Evolutionary conservation across 2,888 invertebrate species (phyloP), one percentile per base, ranked within the genome.

Genomic region (Leucophora obtusa): DNA sequence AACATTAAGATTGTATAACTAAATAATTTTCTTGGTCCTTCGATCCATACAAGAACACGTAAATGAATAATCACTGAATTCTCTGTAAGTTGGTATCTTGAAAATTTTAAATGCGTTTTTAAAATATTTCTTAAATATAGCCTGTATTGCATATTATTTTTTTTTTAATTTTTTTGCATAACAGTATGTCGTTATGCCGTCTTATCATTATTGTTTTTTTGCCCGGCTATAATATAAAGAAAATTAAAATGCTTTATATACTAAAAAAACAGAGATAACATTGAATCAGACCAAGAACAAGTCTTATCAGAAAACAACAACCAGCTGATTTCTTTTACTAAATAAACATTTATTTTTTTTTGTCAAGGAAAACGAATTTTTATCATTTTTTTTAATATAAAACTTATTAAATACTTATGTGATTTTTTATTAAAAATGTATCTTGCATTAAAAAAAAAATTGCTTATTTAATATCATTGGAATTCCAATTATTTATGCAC

Each of bases 261-360:
- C 43, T 43, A 14, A 47, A 47, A 6, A 53, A 35, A 28, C 28
- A 63, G 72, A 76, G 80, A 81, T 81, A 81, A 81, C 76, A 81
- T 76, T 81, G 69, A 54, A 76, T 65, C 60, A 68, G 71, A 80
- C 62, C 80, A 76, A 76, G 80, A 80, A 33, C 75, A 76, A 65
- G 50, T 69, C 69, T 81, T 81, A 81, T 81, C 80, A 65, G 11
- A 24, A 14, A 60, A 10, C 17, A 59, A 69, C 14, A 69, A 59
- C 47, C 43, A 47, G 43, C 43, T 47, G 43, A 47, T 47, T 47
- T n/a, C 1, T 14, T n/a, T 47, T 47, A 5, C 1, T 14, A 47
- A 47, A 47, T n/a, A 47, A 47, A 47, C n/a, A n/a, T 47, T 14
- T 47, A 47, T 47, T 8, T 47, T 47, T 47, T 47, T n/a, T 47